A percentile compares a stretch with the other conserved stretches of the same genome.
Conservation (phyloP, 2,797 vertebrate genomes). For the Notolabrus celidotus region DNA sequence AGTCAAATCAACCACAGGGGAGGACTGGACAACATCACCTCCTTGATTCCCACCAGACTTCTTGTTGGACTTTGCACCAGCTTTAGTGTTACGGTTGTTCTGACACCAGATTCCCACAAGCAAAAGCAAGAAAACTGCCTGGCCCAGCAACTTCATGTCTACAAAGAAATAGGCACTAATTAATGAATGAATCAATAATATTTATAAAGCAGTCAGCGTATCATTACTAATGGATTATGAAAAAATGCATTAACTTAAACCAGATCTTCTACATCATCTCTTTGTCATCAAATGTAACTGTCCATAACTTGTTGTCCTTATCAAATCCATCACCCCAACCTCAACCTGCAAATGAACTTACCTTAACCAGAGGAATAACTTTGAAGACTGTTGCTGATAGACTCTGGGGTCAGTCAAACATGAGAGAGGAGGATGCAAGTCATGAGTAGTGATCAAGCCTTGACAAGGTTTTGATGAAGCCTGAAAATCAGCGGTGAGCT, state of each 20-base stretch:
- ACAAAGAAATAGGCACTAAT: conserved; percentile 29
- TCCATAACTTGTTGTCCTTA: neutral
- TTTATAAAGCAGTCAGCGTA: too few species aligned
- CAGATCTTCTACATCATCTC: neutral
- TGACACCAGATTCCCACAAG: conserved; percentile 76
- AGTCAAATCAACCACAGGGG: conserved; percentile 51
- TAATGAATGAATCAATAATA: too few species aligned
- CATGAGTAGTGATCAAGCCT: conserved; percentile 65
- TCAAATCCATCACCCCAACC: too few species aligned
- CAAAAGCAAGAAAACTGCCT: conserved; percentile 77
- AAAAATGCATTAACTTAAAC: too few species aligned
- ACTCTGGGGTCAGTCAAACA: conserved; percentile 36
- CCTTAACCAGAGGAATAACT: conserved; percentile 63
- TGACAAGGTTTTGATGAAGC: conserved; percentile 70
- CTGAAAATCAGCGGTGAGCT: conserved; percentile 77
- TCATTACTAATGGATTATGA: too few species aligned
- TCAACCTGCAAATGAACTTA: conserved; percentile 54
- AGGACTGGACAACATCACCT: conserved; percentile 49
- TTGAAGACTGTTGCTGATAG: conserved; percentile 38
- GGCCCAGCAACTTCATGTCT: conserved; percentile 80
- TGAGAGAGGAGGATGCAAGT: conserved; percentile 60
- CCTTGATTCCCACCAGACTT: conserved; percentile 69
- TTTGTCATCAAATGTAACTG: neutral
- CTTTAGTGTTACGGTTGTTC: conserved; percentile 78
- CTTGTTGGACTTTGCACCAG: conserved; percentile 71